phyloP scores from a whole-genome alignment of 2,113 vertebrate species.

The Apteryx mantelli region DNA sequence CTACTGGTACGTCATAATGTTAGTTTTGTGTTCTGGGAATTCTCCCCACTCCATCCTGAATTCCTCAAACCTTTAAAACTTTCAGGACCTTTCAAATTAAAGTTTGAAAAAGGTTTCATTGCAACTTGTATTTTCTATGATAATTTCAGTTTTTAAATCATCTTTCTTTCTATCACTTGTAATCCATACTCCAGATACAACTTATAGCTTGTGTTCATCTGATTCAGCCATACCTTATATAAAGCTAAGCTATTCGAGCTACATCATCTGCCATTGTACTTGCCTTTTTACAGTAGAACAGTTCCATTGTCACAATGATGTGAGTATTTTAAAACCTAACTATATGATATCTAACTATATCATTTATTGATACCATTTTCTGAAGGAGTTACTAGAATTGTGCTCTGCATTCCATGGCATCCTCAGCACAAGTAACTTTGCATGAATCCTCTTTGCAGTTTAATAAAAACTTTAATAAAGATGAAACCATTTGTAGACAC shows the following conservation, averaged over 20 bases:
- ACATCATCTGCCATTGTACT: slow-evolving; percentile 74
- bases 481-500: not conserved
- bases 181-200: not conserved
- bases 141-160: not conserved
- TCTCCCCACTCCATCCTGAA: not conserved
- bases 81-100: not conserved
- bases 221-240: not conserved
- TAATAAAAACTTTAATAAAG: not conserved
- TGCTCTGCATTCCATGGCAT: not conserved
- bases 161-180: not conserved
- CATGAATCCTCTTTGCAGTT: not conserved
- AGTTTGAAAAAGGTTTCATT: not conserved
- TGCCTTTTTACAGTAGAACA: slow-evolving; percentile 60
- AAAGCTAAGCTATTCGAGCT: not conserved
- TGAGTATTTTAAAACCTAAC: slow-evolving; percentile 72
- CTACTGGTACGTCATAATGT: not conserved
- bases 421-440: slow-evolving; percentile 5
- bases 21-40: not conserved
- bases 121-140: not conserved
- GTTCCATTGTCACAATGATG: slow-evolving; percentile 54
- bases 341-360: slow-evolving; percentile 39
- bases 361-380: slow-evolving; percentile 59
- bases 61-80: not conserved
- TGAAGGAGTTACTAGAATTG: slow-evolving; percentile 67
- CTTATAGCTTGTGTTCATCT: not conserved